These are phyloP conservation scores for Drosophila putrida DNA, from an alignment of 2,888 invertebrate species.

Conservation along the genomic window DNA sequence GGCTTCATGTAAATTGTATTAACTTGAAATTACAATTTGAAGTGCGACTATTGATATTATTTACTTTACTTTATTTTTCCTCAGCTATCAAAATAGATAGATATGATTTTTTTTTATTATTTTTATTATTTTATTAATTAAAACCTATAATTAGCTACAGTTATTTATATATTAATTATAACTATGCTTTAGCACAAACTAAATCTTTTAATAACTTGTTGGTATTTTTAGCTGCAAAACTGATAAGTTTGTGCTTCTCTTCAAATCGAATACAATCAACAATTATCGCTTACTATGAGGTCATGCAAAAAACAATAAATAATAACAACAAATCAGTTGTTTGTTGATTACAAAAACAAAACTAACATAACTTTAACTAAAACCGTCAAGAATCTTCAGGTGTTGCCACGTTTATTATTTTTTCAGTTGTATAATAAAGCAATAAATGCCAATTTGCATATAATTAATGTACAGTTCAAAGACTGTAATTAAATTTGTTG, in stretches of 20 bases:
- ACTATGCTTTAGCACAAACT: not conserved
- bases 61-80: too few relatives aligned
- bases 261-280: conserved; percentile 29
- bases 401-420: not conserved
- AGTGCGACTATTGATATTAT: too few relatives aligned
- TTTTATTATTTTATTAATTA: conserved; percentile 3
- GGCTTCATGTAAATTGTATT: conserved; percentile 37
- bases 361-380: not conserved
- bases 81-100: too few relatives aligned
- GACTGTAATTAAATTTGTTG: conserved; percentile 20
- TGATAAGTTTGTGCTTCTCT: conserved; percentile 32
- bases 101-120: too few relatives aligned
- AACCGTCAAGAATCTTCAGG: conserved; percentile 20
- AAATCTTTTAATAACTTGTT: conserved; percentile 28
- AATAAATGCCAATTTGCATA: conserved; percentile 18
- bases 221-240: conserved; percentile 49
- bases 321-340: conserved; percentile 31
- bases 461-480: conserved; percentile 15
- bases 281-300: conserved; percentile 59
- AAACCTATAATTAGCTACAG: not conserved
- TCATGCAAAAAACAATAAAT: conserved; percentile 47
- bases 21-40: conserved; percentile 8
- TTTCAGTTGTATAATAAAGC: conserved; percentile 26
- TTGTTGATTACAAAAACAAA: conserved; percentile 37
- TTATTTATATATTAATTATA: not conserved